A percentile compares a stretch with the other conserved stretches of the same genome.
phyloP scores from a whole-genome alignment of 2,797 vertebrate species.

The Sardinella longiceps region DNA sequence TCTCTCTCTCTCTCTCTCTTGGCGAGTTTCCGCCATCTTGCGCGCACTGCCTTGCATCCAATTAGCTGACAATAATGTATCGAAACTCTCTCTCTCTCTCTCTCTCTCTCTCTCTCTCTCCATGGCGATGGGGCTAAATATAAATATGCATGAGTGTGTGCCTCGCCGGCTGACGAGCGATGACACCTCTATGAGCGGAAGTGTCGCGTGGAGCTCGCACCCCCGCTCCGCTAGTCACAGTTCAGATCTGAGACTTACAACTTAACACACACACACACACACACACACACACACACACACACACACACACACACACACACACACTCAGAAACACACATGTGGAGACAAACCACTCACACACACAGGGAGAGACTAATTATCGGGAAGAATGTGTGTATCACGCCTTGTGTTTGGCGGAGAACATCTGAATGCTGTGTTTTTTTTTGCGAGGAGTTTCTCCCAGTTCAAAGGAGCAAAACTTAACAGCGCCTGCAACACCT shows the following conservation, averaged over 20 bases:
- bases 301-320: conserved; percentile 50
- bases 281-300: conserved; percentile 3
- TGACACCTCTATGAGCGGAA: conserved; percentile 86
- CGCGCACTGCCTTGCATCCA: conserved; percentile 94
- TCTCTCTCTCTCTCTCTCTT: conserved; percentile 78
- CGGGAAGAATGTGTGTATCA: conserved; percentile 57
- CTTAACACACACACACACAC: conserved; percentile 47
- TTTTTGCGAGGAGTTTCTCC: not conserved
- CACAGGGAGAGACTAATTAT: conserved; percentile 52
- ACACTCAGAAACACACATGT: conserved; percentile 54
- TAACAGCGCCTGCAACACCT: conserved; percentile 14
- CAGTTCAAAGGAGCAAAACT: conserved; percentile 29
- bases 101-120: conserved; percentile 33
- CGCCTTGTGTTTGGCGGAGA: conserved; percentile 50
- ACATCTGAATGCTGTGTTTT: conserved; percentile 1
- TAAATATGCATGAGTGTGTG: conserved; percentile 99
- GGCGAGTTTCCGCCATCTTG: conserved; percentile 97
- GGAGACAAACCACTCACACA: not conserved
- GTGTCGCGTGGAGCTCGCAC: conserved; percentile 61
- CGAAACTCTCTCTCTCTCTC: conserved; percentile 68
- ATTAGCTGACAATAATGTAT: conserved; percentile 99
- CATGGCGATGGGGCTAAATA: conserved; percentile 86
- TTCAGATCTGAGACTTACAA: conserved; percentile 79
- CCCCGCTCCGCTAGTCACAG: conserved; percentile 67
- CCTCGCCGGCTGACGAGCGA: conserved; percentile 62